Conservation (phyloP, 2,797 vertebrate genomes). For the Paramormyrops hopkinsi region DNA sequence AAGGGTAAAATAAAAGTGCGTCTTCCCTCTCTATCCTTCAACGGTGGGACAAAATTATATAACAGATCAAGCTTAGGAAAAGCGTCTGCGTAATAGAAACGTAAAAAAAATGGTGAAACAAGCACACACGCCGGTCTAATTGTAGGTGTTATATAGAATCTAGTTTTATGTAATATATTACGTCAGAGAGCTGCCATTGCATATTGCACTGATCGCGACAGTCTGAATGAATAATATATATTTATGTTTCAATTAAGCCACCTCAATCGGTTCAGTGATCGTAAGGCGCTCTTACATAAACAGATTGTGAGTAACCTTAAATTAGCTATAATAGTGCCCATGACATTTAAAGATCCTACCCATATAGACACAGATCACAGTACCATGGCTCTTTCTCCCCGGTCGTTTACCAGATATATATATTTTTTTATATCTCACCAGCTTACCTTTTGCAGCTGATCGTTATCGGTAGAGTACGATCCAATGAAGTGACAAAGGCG, state of each 20-base stretch:
- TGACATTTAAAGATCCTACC: not conserved
- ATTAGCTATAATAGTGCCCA: not conserved
- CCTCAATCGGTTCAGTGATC: not conserved
- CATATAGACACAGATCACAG: not conserved
- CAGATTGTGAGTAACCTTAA: not conserved
- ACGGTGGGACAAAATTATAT: not conserved
- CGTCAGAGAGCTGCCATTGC: not conserved
- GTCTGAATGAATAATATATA: not conserved
- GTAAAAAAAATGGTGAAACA: not conserved
- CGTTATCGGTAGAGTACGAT: not conserved
- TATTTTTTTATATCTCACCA: not conserved
- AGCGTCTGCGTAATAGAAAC: not conserved
- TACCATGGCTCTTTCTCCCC: not conserved
- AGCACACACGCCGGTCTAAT: not conserved
- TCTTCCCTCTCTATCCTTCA: not conserved
- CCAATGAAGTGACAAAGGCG: not conserved
- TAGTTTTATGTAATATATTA: slow-evolving; percentile 8
- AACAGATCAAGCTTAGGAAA: not conserved
- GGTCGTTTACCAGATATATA: not conserved
- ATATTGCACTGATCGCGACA: not conserved
- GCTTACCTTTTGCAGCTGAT: slow-evolving; percentile 9
- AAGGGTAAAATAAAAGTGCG: not conserved
- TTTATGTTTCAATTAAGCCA: not conserved
- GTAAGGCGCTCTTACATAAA: not conserved
- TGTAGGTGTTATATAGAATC: not conserved